These are phyloP conservation scores for Drosophila macrothrix DNA, from an alignment of 2,888 invertebrate species.

Conservation along the genomic window DNA sequence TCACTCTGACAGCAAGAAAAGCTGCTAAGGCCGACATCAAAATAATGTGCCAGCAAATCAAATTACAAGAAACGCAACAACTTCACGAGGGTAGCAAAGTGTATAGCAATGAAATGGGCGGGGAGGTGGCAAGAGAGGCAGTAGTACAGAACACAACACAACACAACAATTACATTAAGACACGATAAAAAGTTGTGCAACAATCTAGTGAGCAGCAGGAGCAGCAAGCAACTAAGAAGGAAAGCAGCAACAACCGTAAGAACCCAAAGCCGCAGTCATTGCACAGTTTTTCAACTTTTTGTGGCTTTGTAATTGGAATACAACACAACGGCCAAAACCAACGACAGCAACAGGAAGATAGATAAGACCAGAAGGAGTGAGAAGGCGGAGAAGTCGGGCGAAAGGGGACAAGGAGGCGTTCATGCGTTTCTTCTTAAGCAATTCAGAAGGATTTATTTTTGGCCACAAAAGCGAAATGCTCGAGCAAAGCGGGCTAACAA, in stretches of 20 bases:
- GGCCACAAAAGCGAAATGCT: constrained; percentile 72
- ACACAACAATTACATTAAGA: constrained; percentile 82
- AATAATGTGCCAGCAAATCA: constrained; percentile 79
- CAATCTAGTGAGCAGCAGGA: constrained; percentile 55
- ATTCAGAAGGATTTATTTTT: constrained; percentile 79
- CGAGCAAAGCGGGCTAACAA: constrained; percentile 70
- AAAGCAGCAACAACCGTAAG: constrained; percentile 5
- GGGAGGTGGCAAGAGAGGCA: constrained; percentile 1
- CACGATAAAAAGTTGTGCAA: constrained; percentile 80
- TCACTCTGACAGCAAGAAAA: constrained; percentile 24
- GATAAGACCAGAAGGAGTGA: constrained; percentile 38
- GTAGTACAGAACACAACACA: constrained; percentile 19
- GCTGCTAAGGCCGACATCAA: constrained; percentile 61
- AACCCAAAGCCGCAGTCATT: constrained; percentile 66
- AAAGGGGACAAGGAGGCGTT: constrained; percentile 61
- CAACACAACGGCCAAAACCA: constrained; percentile 63
- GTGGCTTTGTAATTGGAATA: constrained; percentile 81
- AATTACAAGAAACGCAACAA: constrained; percentile 68
- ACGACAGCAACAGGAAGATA: constrained; percentile 61
- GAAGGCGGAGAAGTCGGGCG: neutral
- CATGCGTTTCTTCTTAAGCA: constrained; percentile 73
- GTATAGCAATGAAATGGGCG: neutral
- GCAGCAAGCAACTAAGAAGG: constrained; percentile 1
- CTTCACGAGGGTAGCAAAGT: constrained; percentile 38
- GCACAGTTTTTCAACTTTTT: constrained; percentile 80